Base-by-base conservation (phyloP, 1,140 invertebrate species). In the Drosophila pectinifera region DNA sequence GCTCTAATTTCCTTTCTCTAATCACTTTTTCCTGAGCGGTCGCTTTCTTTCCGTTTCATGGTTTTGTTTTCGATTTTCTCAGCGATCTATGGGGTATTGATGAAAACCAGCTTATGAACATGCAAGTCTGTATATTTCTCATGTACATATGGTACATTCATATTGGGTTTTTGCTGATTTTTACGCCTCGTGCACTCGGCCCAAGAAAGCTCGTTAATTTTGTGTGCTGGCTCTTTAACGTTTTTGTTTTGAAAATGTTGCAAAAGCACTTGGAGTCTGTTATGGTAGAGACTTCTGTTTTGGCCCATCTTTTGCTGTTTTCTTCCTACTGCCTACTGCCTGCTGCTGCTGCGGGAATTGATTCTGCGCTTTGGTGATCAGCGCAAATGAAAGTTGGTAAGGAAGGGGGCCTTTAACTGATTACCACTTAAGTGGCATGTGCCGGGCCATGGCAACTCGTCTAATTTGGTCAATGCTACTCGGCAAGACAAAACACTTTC, bases 381-480 rank as follows among this genome's bases (percentile, higher is more conserved):
- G 63, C 67, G 79, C 72, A 88, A 88, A 88, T 83, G 84, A 88
- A 88, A 88, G 83, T 89, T 88, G 70, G 38, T 31, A 34, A 64
- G 58, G 58, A 46, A 36, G 31, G 63, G 36, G 58, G 55, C 20
- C n/a, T 24, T 56, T 73, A 55, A 61, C 62, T 79, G 80, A 79
- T 83, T 88, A 88, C 70, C 82, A 83, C 79, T 86, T 70, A 69
- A 77, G 59, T 85, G 73, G 58, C 67, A 83, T 74, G 64, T 62
- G 80, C 67, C 59, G 22, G 76, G 61, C 80, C 68, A 73, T 38
- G 59, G 75, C 68, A 74, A 74, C 53, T 78, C 73, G 73, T 81
- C 68, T 81, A 82, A 81, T 86, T 81, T 85, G 82, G 82, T 81
- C 82, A 86, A 81, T 74, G 68, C 82, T 78, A 74, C 26, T 57